Evolutionary conservation across 2,113 vertebrate species (phyloP), one percentile per base, ranked within the genome.

Genomic region (Myxocyprinus asiaticus): DNA sequence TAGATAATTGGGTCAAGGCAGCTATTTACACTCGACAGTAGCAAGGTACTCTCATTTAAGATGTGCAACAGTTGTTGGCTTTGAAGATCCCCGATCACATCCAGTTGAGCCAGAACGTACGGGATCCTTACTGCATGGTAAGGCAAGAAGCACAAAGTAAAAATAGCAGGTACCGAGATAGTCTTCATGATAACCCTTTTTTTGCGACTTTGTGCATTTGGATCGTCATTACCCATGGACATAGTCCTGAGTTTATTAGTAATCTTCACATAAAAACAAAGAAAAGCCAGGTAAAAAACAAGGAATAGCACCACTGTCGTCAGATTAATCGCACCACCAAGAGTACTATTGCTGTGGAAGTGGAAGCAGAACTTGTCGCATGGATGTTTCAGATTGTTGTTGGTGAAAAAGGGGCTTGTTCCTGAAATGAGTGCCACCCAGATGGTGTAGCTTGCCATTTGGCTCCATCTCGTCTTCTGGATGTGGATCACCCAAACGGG

Each of bases 1-100:
- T 91, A 91, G 67, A 93, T 88, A 51, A 93, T 71, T 0, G 92
- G 90, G 68, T 92, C 90, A 14, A 92, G 82, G 75, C 90, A 92
- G 79, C 91, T 92, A 87, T 92, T 93, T 47, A 91, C 77, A 0
- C 89, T 78, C 0, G 92, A 92, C 22, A 92, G 67, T 47, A 89
- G 88, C 70, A 93, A 82, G 6, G 87, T 85, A 4, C 87, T 64
- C 56, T 92, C 90, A 6, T 92, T 92, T 66, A 87, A 76, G 0
- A 85, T 22, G 55, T 92, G 92, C 66, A 93, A 88, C 15, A 58
- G 15, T 67, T 91, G 89, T 50, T 85, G 83, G 63, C 63, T 87
- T 1, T 59, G 1, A 22, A 70, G 4, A 3, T 77, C 83, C 17
- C 68, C 53, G 63, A 91, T 87, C 44, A 84, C 8, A 0, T 67